These are phyloP conservation scores for Nesoenas mayeri DNA, from an alignment of 2,113 vertebrate species.

Conservation along the genomic window DNA sequence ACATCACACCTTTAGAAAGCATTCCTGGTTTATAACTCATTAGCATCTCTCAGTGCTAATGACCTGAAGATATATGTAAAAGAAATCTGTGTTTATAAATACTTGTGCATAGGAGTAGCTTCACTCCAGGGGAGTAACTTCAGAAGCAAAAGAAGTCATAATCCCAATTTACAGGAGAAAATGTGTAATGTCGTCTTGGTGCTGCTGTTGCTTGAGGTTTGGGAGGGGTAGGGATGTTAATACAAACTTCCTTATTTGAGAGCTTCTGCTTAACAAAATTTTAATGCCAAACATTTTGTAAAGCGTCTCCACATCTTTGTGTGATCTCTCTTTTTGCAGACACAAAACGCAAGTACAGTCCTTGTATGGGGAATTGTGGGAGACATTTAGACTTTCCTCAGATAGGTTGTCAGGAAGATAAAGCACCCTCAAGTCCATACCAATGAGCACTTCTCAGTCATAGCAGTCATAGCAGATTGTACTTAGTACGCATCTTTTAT, in stretches of 20 bases:
- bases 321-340: neutral
- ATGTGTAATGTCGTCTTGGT: neutral
- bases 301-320: rapidly evolving
- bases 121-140: neutral
- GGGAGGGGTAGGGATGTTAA: neutral
- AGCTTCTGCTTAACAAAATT: neutral
- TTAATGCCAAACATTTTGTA: neutral
- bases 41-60: neutral
- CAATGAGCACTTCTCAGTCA: slow-evolving; percentile 39
- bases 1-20: neutral
- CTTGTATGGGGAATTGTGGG: neutral
- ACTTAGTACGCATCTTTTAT: slow-evolving; percentile 38
- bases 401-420: slow-evolving; percentile 33
- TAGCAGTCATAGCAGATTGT: slow-evolving; percentile 50
- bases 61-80: slow-evolving; percentile 9
- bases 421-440: slow-evolving; percentile 1
- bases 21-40: neutral
- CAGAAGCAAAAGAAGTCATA: neutral
- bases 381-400: neutral
- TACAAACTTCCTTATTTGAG: neutral
- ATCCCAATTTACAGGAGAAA: neutral
- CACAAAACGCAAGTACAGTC: neutral
- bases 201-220: neutral
- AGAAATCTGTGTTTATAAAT: neutral
- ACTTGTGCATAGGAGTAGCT: neutral